phyloP scores from a whole-genome alignment of 1,140 invertebrate species.

The Protaetia brevitarsis region DNA sequence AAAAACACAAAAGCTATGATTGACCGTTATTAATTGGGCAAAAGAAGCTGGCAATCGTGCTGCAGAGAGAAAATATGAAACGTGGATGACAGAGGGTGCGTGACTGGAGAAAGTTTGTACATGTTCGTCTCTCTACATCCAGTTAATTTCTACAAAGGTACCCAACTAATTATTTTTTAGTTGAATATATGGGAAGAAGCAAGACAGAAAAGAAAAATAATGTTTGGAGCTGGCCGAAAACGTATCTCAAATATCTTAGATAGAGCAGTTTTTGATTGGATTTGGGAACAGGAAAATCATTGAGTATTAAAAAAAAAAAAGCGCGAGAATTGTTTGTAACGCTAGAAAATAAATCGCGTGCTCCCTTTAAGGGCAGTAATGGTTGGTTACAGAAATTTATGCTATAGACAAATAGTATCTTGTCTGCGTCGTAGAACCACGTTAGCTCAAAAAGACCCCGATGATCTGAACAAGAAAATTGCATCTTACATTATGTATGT shows the following conservation, averaged over 20 bases:
- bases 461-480: no score
- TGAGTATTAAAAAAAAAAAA: no score
- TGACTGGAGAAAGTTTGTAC: not conserved
- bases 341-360: not conserved
- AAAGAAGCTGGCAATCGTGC: not conserved
- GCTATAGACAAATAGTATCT: not conserved
- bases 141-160: not conserved
- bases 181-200: not conserved
- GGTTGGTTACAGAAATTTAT: not conserved
- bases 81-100: not conserved
- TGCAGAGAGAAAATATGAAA: not conserved
- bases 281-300: no score
- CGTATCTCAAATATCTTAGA: conserved; percentile 1
- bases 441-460: not conserved
- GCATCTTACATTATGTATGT: no score
- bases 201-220: not conserved
- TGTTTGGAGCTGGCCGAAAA: not conserved
- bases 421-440: not conserved
- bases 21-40: not conserved
- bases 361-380: not conserved
- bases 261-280: no score
- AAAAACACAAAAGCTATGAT: not conserved
- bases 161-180: not conserved
- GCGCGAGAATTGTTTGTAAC: not conserved
- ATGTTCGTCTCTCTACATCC: not conserved